Evolutionary conservation across 1,140 invertebrate species (phyloP), one percentile per base, ranked within the genome.

Genomic region (Tribolium castaneum): DNA sequence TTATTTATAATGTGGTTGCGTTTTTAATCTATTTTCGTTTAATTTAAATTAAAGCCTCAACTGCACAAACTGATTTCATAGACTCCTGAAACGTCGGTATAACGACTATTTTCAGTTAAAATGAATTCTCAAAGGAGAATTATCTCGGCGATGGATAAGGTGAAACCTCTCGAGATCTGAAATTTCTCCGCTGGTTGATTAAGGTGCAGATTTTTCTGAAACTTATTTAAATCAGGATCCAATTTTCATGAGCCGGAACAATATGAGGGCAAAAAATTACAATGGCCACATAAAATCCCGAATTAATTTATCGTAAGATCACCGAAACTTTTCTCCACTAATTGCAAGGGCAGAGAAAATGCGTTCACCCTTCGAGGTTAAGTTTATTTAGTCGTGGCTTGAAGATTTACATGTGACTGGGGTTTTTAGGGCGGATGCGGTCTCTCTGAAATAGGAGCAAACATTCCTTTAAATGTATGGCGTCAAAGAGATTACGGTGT

Each of bases 351-450:
- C 16, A 52, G 51, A 52, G 14, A 14, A 16, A 9, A 25, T 30
- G 50, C 22, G 7, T 59, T 30, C 25, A 9, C n/a, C 22, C 16
- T 19, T 59, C 51, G 6, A 35, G 1, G 25, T 12, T 73, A 73
- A 73, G 71, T 39, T 73, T 49, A 73, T 73, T 73, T 73, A 73
- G 50, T 73, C 71, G 49, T 22, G 71, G 25, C 13, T 52, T 51
- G n/a, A 52, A 73, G 71, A 73, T 73, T 73, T 73, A 73, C 71
- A 73, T 73, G 49, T 73, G 34, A 73, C 71, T 52, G 13, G 49
- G 71, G 13, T 73, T 73, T 73, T 52, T 52, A 39, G 5, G 34
- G 71, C 12, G 52, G 19, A 73, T 56, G 50, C 54, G 54, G 54
- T 59, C 22, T 12, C 30, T 66, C 59, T 66, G 25, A 66, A 66